Evolutionary conservation across 2,797 vertebrate genomes (phyloP), one percentile per base, ranked within the genome.

Genomic region (Helostoma temminkii): DNA sequence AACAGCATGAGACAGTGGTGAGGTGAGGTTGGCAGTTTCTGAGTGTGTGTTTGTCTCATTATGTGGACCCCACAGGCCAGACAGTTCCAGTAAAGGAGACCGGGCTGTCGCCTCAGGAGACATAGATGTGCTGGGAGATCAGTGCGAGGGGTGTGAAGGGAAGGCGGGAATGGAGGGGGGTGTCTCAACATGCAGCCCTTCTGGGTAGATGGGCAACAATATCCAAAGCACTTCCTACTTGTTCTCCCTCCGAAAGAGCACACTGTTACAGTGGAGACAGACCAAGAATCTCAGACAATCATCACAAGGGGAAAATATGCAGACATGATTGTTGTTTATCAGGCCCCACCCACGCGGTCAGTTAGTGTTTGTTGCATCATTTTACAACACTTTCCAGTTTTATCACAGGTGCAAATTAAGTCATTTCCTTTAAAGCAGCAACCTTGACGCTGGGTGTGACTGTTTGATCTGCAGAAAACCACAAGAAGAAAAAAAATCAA

Each of bases 161-260:
- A 73, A 71, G 82, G 73, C 2, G 61, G 66, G 65, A 71, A 62
- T 61, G 74, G 66, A 61, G 69, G 83, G 76, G 77, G 81, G 81
- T 78, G 93, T 85, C 81, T 90, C 71, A 50, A 92, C 92, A 91
- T 34, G 92, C 91, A 93, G 76, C 82, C 91, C 91, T 86, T 91
- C 89, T 86, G 82, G 92, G 90, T 74, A 91, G 82, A 89, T 59
- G 76, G n/a, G 89, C 85, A 84, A 74, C 80, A 84, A 90, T 89
- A 89, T 89, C 83, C 76, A 87, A 90, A 85, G 88, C 76, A 91
- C 88, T 91, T 91, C 92, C 91, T 90, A 64, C 64, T 54, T 57
- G 34, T 34, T 52, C 62, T 66, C 56, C 41, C 59, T 68, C 59
- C 62, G 65, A 77, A 78, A 63, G 64, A 87, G 75, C 81, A 75